Evolutionary conservation across 2,797 vertebrate genomes (phyloP).

Genomic region (Dromococcyx pavoninus): DNA sequence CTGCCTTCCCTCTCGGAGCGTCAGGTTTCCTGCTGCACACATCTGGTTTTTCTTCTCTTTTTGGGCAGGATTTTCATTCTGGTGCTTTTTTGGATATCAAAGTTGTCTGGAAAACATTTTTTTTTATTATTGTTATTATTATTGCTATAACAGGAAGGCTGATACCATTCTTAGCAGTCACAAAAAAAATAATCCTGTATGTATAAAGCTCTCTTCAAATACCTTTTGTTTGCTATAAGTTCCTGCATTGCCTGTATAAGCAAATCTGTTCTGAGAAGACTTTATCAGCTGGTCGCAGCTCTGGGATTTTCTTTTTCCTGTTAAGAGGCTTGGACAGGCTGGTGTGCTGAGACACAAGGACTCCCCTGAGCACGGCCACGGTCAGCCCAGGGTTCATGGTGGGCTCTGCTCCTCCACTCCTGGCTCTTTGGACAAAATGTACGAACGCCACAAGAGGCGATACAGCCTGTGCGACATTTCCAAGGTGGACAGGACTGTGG

Average conservation of each 20-base stretch:
- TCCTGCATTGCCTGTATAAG: conserved; percentile 40
- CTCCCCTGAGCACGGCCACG: conserved; percentile 60
- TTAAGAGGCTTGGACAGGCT: conserved; percentile 56
- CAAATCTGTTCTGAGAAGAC: conserved; percentile 46
- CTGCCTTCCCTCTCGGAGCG: conserved; percentile 4
- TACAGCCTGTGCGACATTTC: conserved; percentile 92
- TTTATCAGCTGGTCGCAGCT: conserved; percentile 56
- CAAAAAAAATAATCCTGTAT: not conserved
- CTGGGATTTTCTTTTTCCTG: conserved; percentile 64
- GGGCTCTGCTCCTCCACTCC: conserved; percentile 40
- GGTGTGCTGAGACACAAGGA: conserved; percentile 29
- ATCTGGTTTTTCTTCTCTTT: conserved; percentile 55
- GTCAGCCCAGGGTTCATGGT: conserved; percentile 64
- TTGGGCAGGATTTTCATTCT: conserved; percentile 23
- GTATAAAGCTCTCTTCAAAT: conserved; percentile 12
- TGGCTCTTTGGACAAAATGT: conserved; percentile 80
- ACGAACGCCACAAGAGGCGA: conserved; percentile 92
- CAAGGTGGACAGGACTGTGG: conserved; percentile 88
- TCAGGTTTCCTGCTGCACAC: conserved; percentile 30
- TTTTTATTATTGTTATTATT: too few species aligned
- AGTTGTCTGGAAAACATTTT: conserved; percentile 36
- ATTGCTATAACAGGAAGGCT: conserved; percentile 24
- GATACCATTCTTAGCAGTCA: conserved; percentile 11
- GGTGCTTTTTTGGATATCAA: conserved; percentile 44
- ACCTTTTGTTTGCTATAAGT: conserved; percentile 41